Conservation (phyloP, 2,113 vertebrate genomes). For the Mustela nigripes region DNA sequence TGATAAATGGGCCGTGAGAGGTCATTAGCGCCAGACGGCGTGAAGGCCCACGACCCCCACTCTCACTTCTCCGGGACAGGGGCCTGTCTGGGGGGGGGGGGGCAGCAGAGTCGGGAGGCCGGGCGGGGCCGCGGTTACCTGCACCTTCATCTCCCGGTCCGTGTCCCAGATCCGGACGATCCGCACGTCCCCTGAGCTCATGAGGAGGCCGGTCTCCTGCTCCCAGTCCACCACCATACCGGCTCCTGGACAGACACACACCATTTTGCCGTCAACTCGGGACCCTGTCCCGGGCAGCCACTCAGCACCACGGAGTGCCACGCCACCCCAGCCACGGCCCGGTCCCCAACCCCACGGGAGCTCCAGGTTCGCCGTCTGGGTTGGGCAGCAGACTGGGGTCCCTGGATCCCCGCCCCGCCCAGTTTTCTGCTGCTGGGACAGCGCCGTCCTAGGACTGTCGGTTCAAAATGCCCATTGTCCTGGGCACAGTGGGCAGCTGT, state of each 20-base stretch:
- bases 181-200: conserved; percentile 97
- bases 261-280: rapidly evolving
- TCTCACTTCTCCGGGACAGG: neutral
- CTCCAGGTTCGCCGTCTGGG: neutral
- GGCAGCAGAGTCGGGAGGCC: neutral
- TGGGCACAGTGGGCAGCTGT: neutral
- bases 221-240: conserved; percentile 99
- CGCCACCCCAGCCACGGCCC: neutral
- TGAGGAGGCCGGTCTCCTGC: conserved; percentile 97
- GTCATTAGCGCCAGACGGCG: conserved; percentile 78
- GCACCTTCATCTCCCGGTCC: conserved; percentile 97
- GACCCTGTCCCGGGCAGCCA: neutral
- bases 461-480: neutral
- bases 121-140: conserved; percentile 87
- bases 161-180: conserved; percentile 99
- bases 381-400: too few relatives aligned
- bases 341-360: neutral
- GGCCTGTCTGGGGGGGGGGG: neutral
- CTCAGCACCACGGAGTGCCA: neutral
- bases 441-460: rapidly evolving
- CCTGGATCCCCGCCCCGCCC: neutral
- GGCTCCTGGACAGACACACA: conserved; percentile 89
- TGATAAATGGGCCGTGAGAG: conserved; percentile 69
- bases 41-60: neutral
- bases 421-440: neutral